Conservation (phyloP, 2,797 vertebrate species). For the Leucoraja ocellata region DNA sequence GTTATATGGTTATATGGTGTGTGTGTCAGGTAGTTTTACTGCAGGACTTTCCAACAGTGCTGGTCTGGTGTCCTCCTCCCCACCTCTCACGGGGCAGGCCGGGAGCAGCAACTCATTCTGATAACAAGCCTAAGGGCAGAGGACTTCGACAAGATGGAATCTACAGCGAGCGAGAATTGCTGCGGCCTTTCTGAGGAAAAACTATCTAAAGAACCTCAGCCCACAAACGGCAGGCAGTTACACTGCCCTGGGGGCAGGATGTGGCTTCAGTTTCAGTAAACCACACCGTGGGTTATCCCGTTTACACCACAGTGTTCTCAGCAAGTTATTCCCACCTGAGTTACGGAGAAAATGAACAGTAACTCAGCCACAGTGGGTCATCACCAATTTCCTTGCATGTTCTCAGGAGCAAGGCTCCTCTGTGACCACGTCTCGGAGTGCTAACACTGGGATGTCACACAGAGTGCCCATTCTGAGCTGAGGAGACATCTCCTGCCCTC, state of each 20-base stretch:
- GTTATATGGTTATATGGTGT: too few species aligned
- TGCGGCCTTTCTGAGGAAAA: not conserved
- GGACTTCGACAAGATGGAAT: not conserved
- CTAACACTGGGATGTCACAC: too few species aligned
- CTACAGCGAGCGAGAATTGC: not conserved
- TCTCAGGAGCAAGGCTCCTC: not conserved
- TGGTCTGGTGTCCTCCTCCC: too few species aligned
- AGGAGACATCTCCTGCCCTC: too few species aligned
- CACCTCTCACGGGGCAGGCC: too few species aligned
- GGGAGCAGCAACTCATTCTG: not conserved
- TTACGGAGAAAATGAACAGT: not conserved
- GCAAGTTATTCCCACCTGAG: not conserved
- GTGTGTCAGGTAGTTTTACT: not conserved
- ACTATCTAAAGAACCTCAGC: not conserved
- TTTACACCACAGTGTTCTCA: not conserved
- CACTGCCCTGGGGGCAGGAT: not conserved
- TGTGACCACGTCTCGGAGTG: not conserved
- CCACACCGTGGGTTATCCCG: not conserved
- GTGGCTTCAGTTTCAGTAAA: constrained; percentile 3
- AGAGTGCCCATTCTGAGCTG: too few species aligned
- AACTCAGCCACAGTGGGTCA: not conserved
- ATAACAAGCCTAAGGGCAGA: too few species aligned
- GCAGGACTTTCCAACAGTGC: not conserved
- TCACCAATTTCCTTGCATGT: not conserved
- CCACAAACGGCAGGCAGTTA: not conserved